A percentile compares a stretch with the other conserved stretches of the same genome.
Conservation (phyloP, 2,888 invertebrate species). For the Tetanocera ferruginea region DNA sequence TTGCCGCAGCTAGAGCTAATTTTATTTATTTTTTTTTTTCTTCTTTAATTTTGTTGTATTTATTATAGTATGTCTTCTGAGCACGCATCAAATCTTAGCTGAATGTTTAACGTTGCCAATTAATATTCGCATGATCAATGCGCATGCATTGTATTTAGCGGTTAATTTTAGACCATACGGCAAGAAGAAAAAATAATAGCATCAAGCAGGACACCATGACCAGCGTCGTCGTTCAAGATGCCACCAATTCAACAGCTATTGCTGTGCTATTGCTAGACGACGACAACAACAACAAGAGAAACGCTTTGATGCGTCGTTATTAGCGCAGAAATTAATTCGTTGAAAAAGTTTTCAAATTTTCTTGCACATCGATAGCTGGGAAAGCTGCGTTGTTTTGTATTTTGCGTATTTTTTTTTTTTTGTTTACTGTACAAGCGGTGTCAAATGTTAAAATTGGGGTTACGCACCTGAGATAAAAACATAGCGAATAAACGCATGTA, state of each 20-base stretch:
- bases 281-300: neutral
- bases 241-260: neutral
- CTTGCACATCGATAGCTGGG: neutral
- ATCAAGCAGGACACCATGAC: neutral
- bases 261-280: neutral
- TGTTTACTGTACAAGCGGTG: constrained; percentile 6
- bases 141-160: constrained; percentile 35
- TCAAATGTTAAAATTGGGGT: constrained; percentile 38
- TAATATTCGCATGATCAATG: constrained; percentile 52
- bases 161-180: constrained; percentile 18
- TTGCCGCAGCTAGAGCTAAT: neutral
- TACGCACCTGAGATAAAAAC: constrained; percentile 35
- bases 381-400: neutral
- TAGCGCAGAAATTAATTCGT: constrained; percentile 28
- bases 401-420: neutral
- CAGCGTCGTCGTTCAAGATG: neutral
- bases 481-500: neutral
- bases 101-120: constrained; percentile 45
- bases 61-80: neutral
- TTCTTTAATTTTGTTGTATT: neutral
- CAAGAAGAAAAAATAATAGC: neutral
- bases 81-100: constrained; percentile 28
- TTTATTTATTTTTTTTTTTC: neutral
- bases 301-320: constrained; percentile 28
- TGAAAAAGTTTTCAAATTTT: neutral